Percentiles rank a stretch among this genome's conserved stretches.
phyloP scores from a whole-genome alignment of 2,113 vertebrate species.

The Tylochromis polylepis region DNA sequence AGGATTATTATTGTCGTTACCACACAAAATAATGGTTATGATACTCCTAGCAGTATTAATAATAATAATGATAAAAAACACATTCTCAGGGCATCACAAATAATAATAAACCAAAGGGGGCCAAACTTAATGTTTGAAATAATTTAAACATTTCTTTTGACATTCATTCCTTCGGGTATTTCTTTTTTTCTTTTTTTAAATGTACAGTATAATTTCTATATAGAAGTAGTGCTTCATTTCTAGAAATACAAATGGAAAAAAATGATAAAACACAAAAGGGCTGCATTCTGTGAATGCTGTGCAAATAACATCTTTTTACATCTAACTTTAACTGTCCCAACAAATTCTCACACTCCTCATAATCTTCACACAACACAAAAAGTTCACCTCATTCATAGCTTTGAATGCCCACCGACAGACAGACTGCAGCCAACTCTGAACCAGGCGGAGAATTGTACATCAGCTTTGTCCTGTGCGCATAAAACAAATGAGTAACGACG shows the following conservation, averaged over 20 bases:
- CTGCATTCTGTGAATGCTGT: slow-evolving; percentile 78
- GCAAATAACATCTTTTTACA: slow-evolving; percentile 70
- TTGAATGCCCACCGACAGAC: not conserved
- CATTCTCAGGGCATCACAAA: slow-evolving; percentile 84
- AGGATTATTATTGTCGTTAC: slow-evolving; percentile 49
- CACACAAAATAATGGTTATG: slow-evolving; percentile 68
- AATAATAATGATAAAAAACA: slow-evolving; percentile 45
- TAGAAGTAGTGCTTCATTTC: slow-evolving; percentile 69
- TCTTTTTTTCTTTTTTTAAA: slow-evolving; percentile 24
- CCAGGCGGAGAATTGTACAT: not conserved
- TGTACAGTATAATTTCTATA: slow-evolving; percentile 63
- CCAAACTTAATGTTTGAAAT: slow-evolving; percentile 62
- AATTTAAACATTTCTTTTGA: slow-evolving; percentile 77
- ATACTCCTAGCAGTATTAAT: slow-evolving; percentile 48
- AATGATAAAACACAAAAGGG: slow-evolving; percentile 47
- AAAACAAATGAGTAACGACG: not conserved
- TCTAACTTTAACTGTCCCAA: slow-evolving; percentile 39
- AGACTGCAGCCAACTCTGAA: not conserved
- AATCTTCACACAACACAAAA: not conserved
- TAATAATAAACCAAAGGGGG: slow-evolving; percentile 79
- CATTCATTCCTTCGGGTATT: slow-evolving; percentile 62
- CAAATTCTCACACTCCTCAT: not conserved
- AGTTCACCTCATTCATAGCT: not conserved
- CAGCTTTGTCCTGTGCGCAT: not conserved
- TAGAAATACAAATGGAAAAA: slow-evolving; percentile 44